Base-by-base conservation (phyloP, 2,113 vertebrate species). In the Formicarius rufipectus region DNA sequence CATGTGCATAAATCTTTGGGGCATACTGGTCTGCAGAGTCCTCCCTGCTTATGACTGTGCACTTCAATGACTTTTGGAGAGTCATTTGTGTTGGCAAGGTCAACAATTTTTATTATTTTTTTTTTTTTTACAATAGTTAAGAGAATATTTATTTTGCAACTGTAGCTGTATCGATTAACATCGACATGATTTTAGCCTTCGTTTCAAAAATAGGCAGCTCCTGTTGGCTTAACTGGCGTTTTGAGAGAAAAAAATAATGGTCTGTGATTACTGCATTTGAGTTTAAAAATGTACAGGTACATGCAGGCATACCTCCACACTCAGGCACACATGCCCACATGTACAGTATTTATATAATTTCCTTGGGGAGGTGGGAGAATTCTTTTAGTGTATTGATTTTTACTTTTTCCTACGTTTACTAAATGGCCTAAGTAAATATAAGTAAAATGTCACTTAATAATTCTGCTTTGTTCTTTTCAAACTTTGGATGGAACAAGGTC, bases 401-500 rank as follows among this genome's bases (percentile, higher is more conserved):
- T 90, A 60, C 12, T 28, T 80, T 84, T 89, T 77, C 21, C 21
- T 28, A 76, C 39, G 55, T 75, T 92, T 92, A 35, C 55, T 83
- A 84, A 72, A 69, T 77, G 37, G 42, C 28, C 45, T 60, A 82
- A 84, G 63, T 72, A 94, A 89, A 86, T 49, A 63, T 11, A 66
- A 47, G 33, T 47, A 69, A 94, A 90, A 79, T 64, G 37, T 66
- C 66, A 45, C 45, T 47, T 77, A 44, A 31, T n/a, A n/a, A 14
- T 82, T 78, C 31, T 67, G 84, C 11, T 66, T 8, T 52, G 55
- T 71, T 84, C 63, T 63, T 85, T 75, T 47, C 59, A 80, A 49
- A 93, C n/a, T 86, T 93, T 35, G 19, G 8, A 50, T 78, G 45
- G 79, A 77, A 40, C 37, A 93, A 94, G 73, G 78, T 94, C 82